A percentile compares a stretch with the other conserved stretches of the same genome.
These are phyloP conservation scores for Platichthys stellatus DNA, from an alignment of 2,113 vertebrate species.

Conservation along the genomic window DNA sequence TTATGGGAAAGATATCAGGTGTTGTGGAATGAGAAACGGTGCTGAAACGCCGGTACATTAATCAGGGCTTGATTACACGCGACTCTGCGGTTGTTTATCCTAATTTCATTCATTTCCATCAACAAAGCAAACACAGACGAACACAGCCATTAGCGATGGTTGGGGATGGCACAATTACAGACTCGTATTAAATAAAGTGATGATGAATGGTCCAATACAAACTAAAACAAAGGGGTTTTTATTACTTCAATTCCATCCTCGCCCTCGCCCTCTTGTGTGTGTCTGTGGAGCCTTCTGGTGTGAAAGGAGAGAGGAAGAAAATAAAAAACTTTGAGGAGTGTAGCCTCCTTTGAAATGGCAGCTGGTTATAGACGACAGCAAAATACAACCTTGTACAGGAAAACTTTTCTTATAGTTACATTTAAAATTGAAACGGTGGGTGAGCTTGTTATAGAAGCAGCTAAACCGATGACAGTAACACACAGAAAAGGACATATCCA, in stretches of 20 bases:
- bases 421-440: constrained; percentile 73
- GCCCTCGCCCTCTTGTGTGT: constrained; percentile 59
- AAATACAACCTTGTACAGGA: constrained; percentile 38
- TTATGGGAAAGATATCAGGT: constrained; percentile 99
- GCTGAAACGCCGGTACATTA: constrained; percentile 95
- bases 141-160: constrained; percentile 86
- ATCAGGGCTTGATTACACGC: constrained; percentile 99
- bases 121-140: constrained; percentile 96
- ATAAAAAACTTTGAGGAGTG: constrained; percentile 46
- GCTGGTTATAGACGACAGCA: constrained; percentile 52
- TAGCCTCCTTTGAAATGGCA: constrained; percentile 58
- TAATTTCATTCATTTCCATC: constrained; percentile 99
- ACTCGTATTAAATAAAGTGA: constrained; percentile 91
- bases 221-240: constrained; percentile 89
- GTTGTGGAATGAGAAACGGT: constrained; percentile 96
- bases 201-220: constrained; percentile 93
- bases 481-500: constrained; percentile 16
- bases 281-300: constrained; percentile 45
- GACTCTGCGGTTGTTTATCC: constrained; percentile 98
- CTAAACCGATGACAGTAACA: constrained; percentile 28
- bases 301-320: constrained; percentile 47
- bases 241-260: constrained; percentile 84
- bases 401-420: constrained; percentile 51
- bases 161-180: constrained; percentile 89
- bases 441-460: constrained; percentile 69